Base-by-base conservation (phyloP, 2,888 invertebrate genomes). In the Parasteatoda lunata region DNA sequence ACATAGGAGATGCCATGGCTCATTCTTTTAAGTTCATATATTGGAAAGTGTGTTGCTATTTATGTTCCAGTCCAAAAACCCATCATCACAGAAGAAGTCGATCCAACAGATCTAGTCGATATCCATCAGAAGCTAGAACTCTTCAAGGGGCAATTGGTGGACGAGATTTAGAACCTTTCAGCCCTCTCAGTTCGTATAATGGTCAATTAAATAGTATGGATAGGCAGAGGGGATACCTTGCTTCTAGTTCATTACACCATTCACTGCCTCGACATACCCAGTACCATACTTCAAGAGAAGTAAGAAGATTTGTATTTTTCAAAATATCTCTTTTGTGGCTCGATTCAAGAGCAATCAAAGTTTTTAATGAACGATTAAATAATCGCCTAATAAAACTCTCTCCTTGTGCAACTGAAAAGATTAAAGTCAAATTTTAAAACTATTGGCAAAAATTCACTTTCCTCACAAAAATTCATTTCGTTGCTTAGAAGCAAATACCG, bases 1-100 rank as follows among this genome's bases (percentile, higher is more conserved):
- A 97, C 92, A 97, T 97, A 90, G 97, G 97, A 6, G 97, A 97
- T 92, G 95, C 97, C 89, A 96, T 97, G 96, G 97, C 97, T 1
- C 96, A 97, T 71, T 96, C 97, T 7, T 97, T 97, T 93, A 94
- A 95, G 94, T 97, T 97, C 91, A 92, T 97, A n/a, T 97, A 97
- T 91, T 97, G 97, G 97, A 95, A 96, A 83, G 91, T 91, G 77
- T 97, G 97, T 91, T 97, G 97, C 91, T 97, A 96, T 92, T 94
- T 96, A 73, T 97, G 97, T 92, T 96, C 96, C 0, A 95, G 96
- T 30, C 95, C 96, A 0, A 89, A 88, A 45, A 47, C 83, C 3
- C 49, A 68, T 9, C 83, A 89, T 15, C 89, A 89, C 47, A 90
- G 8, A 93, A 86, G 52, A 49, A 66, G 49, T 30, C 93, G 84